Conservation (phyloP, 1,140 invertebrate species). For the Rhizoglyphus robini region DNA sequence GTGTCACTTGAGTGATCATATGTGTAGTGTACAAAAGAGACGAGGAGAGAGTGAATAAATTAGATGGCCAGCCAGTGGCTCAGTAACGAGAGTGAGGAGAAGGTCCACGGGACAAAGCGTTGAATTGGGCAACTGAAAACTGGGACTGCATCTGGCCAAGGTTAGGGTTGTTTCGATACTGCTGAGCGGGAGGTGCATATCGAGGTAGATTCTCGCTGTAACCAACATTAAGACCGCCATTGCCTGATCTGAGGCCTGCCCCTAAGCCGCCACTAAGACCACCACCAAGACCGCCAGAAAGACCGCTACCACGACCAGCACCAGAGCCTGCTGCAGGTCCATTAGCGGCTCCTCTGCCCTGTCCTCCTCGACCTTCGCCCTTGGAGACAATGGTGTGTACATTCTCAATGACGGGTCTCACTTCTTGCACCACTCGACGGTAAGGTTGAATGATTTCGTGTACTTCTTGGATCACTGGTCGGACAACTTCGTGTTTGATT, state of each 20-base stretch:
- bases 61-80: no score
- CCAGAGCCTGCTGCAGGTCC: background rate
- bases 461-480: slow-evolving; percentile 3
- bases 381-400: slow-evolving; percentile 1
- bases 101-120: no score
- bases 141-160: no score
- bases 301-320: background rate
- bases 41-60: no score
- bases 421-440: slow-evolving; percentile 17
- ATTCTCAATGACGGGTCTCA: slow-evolving; percentile 3
- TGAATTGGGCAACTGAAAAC: no score
- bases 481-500: slow-evolving; percentile 13
- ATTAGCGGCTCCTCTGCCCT: background rate
- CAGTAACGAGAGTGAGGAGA: no score
- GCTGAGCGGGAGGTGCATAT: no score
- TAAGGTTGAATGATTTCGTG: slow-evolving; percentile 16
- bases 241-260: no score
- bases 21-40: no score
- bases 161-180: no score
- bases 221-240: no score
- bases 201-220: background rate
- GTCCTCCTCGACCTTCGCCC: background rate
- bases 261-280: background rate
- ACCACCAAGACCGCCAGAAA: background rate
- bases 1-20: no score